Percentiles rank a stretch among this genome's conserved stretches.
Evolutionary conservation across 2,113 vertebrate genomes (phyloP).

Genomic region (Theristicus caerulescens): DNA sequence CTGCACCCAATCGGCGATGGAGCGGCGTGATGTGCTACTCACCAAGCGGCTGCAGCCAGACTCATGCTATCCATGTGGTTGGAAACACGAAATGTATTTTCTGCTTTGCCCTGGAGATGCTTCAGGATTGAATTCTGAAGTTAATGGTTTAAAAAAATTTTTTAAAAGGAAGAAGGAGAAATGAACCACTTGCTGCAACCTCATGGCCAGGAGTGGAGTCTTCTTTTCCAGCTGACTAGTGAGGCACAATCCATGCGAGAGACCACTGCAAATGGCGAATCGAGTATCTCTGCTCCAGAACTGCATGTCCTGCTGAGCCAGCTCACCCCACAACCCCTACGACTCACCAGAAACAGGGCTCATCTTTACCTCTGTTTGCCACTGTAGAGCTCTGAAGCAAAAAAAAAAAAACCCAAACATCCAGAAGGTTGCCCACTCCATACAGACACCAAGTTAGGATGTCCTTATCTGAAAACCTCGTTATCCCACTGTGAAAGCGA

Average conservation of each 20-base stretch:
- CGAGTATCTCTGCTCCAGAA: neutral
- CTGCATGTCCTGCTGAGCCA: neutral
- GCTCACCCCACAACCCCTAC: neutral
- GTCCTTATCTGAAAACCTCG: neutral
- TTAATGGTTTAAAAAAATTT: conserved; percentile 48
- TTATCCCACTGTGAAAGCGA: neutral
- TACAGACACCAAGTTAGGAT: neutral
- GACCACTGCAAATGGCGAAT: neutral
- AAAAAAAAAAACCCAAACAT: neutral
- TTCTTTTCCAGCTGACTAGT: conserved; percentile 54
- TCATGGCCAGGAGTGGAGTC: conserved; percentile 30
- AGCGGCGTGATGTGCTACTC: conserved; percentile 21
- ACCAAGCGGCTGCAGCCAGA: neutral
- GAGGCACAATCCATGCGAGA: conserved; percentile 42
- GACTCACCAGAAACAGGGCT: neutral
- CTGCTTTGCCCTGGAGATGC: conserved; percentile 49
- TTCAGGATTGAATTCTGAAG: conserved; percentile 45
- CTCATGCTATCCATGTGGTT: neutral
- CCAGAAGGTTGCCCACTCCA: neutral
- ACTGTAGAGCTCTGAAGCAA: neutral
- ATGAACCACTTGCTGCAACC: conserved; percentile 17
- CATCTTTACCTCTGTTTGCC: neutral
- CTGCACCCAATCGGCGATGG: conserved; percentile 4
- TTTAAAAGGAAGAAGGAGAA: conserved; percentile 26
- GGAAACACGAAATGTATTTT: conserved; percentile 12